A percentile compares a stretch with the other conserved stretches of the same genome.
Evolutionary conservation across 1,140 invertebrate species (phyloP).

Genomic region (Drosophila ficusphila): DNA sequence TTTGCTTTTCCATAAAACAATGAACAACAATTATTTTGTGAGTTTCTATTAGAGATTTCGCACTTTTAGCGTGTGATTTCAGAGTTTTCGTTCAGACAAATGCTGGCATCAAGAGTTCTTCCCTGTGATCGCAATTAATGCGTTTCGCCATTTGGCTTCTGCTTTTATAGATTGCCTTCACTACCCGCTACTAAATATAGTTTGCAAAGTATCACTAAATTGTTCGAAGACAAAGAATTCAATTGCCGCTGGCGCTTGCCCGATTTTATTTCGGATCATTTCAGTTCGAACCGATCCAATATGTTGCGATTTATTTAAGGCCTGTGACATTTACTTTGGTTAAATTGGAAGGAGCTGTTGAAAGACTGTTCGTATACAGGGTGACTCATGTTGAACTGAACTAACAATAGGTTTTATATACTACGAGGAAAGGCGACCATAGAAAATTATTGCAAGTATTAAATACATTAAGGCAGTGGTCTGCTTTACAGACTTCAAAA

Average conservation of each 20-base stretch:
- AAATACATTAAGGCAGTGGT: too few relatives aligned
- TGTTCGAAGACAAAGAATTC: constrained; percentile 23
- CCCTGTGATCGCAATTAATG: constrained; percentile 53
- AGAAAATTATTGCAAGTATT: too few relatives aligned
- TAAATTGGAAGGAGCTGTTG: neutral
- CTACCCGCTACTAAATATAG: constrained; percentile 57
- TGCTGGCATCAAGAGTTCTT: constrained; percentile 67
- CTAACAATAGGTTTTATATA: too few relatives aligned
- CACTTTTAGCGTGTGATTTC: constrained; percentile 47
- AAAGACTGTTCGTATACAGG: neutral
- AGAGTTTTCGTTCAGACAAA: constrained; percentile 32
- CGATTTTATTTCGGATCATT: constrained; percentile 19
- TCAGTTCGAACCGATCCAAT: constrained; percentile 16
- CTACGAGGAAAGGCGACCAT: too few relatives aligned
- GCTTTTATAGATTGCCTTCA: constrained; percentile 58
- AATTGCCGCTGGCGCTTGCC: constrained; percentile 16
- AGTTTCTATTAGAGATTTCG: constrained; percentile 21
- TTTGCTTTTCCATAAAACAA: constrained; percentile 35
- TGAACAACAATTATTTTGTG: constrained; percentile 42
- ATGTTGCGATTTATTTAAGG: constrained; percentile 12
- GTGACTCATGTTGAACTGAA: neutral
- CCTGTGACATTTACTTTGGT: constrained; percentile 57
- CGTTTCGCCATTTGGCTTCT: constrained; percentile 19
- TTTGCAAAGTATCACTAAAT: constrained; percentile 3
- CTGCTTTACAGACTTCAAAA: too few relatives aligned